A percentile compares a stretch with the other conserved stretches of the same genome.
These are phyloP conservation scores for Porites divaricata DNA, from an alignment of 92 coral and sea anemone genomes.

Conservation along the genomic window DNA sequence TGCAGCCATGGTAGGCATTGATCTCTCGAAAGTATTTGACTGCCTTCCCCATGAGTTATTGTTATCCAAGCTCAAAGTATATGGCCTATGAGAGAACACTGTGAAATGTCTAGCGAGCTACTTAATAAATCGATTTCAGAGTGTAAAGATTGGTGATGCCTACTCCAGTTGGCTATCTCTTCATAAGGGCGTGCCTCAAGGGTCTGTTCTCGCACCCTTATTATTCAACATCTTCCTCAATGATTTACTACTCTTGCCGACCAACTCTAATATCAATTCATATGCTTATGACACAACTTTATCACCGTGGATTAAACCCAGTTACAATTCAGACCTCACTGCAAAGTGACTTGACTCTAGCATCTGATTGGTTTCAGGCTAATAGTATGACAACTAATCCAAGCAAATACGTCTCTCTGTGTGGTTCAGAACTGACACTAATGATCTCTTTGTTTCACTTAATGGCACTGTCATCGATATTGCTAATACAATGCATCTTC, in stretches of 20 bases:
- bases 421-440: not conserved
- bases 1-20: no score
- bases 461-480: not conserved
- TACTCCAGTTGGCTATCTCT: no score
- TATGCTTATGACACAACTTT: slow-evolving; percentile 1
- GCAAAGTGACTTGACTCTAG: not conserved
- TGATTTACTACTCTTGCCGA: not conserved
- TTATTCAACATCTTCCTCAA: not conserved
- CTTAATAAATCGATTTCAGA: not conserved
- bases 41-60: no score
- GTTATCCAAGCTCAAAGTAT: slow-evolving; percentile 49
- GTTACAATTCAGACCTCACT: not conserved
- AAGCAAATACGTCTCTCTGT: not conserved
- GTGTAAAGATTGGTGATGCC: not conserved
- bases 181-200: no score
- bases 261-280: not conserved
- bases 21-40: no score
- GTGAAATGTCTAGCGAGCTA: slow-evolving; percentile 21
- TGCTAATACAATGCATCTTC: not conserved
- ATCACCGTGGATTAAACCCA: not conserved
- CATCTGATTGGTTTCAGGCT: no score
- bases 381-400: no score
- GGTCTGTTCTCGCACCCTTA: no score
- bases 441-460: not conserved
- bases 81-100: not conserved